Evolutionary conservation across 2,888 invertebrate species (phyloP), one percentile per base, ranked within the genome.

Genomic region (Papilio gigon): DNA sequence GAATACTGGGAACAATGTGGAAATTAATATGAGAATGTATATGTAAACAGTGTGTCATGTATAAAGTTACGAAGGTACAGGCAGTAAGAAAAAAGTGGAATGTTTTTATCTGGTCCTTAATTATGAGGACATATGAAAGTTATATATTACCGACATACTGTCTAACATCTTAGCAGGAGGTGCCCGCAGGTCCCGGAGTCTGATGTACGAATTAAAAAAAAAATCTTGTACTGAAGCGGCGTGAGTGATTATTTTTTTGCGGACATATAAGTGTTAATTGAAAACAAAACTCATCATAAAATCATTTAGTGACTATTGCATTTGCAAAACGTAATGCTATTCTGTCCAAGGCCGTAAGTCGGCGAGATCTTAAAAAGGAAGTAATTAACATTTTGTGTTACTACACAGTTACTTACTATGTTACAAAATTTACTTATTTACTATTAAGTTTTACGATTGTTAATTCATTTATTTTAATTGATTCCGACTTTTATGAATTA

Each of bases 251-350:
- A 30, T 20, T 27, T 68, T 67, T 67, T 68, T 62, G 25, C 37
- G 22, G n/a, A n/a, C 50, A 1, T 22, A 14, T 4, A 35, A 20
- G 37, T 33, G 56, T 35, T 47, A 37, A 50, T 67, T 22, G 37
- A 25, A 44, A 25, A 56, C n/a, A 37, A 50, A 25, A 50, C 17
- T 25, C 47, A 60, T 50, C 47, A 50, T 17, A 47, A 37, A 50
- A 60, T 60, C 35, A 67, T 67, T 67, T 59, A 44, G 40, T 60
- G 47, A 47, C 47, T 60, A 67, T 60, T 59, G 58, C 44, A 42
- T 42, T 59, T 42, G 59, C 25, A 59, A 44, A 59, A 40, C 20
- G 40, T 65, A 33, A 58, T 25, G 42, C 33, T 30, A 58, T 58
- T 27, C 59, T 65, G 33, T 33, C 27, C 35, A 44, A 59, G 65